Percentiles rank a stretch among this genome's conserved stretches.
These are phyloP conservation scores for Lithophane ornitopus DNA, from an alignment of 2,888 invertebrate species.

Conservation along the genomic window DNA sequence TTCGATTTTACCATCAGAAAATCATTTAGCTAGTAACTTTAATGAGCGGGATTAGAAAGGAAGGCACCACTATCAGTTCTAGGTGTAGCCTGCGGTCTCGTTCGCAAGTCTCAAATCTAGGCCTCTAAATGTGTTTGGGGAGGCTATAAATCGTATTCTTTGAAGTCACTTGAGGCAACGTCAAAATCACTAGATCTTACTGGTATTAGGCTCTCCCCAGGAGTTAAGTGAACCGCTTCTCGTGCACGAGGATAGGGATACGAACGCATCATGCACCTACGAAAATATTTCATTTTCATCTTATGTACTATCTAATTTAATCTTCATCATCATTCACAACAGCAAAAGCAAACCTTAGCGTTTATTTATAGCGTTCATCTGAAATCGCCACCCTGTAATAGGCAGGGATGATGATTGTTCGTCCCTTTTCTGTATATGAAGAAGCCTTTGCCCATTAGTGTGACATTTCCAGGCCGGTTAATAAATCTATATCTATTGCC, in stretches of 20 bases:
- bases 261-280: not conserved
- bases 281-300: not conserved
- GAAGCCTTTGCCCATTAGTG: not conserved
- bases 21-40: conserved; percentile 15
- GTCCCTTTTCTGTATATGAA: not conserved
- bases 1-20: conserved; percentile 13
- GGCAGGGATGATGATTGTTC: not conserved
- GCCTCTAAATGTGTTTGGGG: not conserved
- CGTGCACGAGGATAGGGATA: not conserved
- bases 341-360: not conserved
- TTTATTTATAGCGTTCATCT: not conserved
- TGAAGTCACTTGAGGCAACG: not conserved
- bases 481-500: not conserved
- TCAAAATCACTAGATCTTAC: not conserved
- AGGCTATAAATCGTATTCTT: not conserved
- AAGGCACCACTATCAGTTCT: not conserved
- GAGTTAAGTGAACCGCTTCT: not conserved
- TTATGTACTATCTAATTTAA: not conserved
- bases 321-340: not conserved
- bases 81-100: not conserved
- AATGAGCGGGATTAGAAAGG: conserved; percentile 1
- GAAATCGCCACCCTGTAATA: not conserved
- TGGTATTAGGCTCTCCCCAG: not conserved
- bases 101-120: not conserved
- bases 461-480: conserved; percentile 1